phyloP scores from a whole-genome alignment of 2,113 vertebrate species.

The Mormyrus lacerda region DNA sequence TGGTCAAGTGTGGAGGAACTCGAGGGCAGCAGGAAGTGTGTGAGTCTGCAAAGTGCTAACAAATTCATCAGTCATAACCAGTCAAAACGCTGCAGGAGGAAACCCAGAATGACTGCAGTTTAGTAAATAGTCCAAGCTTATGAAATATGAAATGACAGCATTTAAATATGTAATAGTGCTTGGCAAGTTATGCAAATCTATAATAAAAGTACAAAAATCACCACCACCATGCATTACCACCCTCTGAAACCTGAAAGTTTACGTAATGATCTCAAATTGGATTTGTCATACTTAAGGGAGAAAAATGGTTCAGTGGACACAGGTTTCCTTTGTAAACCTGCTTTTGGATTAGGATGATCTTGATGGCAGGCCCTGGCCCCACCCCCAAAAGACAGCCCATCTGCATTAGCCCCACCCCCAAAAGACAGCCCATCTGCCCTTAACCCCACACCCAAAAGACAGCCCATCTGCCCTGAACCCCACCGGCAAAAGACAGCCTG shows the following conservation, averaged over 20 bases:
- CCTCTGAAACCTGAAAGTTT: background rate
- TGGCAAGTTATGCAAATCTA: background rate
- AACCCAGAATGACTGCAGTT: background rate
- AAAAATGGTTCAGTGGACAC: too few relatives aligned
- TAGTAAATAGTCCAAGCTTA: background rate
- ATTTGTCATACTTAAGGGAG: background rate
- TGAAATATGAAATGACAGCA: background rate
- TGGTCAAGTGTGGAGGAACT: background rate
- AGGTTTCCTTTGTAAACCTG: too few relatives aligned
- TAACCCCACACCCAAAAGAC: background rate
- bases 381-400: too few relatives aligned
- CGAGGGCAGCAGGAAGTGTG: background rate
- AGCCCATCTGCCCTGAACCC: background rate
- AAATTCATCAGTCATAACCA: background rate
- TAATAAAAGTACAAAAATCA: background rate
- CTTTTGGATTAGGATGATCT: too few relatives aligned
- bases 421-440: too few relatives aligned
- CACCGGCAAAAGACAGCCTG: background rate
- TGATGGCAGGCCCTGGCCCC: too few relatives aligned
- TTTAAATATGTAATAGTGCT: background rate
- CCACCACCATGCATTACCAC: too few relatives aligned
- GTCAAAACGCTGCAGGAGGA: background rate
- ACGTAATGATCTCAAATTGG: background rate
- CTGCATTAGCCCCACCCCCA: background rate
- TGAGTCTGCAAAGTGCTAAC: background rate